Evolutionary conservation across 2,888 invertebrate species (phyloP), one percentile per base, ranked within the genome.

Genomic region (Neoascia interrupta): DNA sequence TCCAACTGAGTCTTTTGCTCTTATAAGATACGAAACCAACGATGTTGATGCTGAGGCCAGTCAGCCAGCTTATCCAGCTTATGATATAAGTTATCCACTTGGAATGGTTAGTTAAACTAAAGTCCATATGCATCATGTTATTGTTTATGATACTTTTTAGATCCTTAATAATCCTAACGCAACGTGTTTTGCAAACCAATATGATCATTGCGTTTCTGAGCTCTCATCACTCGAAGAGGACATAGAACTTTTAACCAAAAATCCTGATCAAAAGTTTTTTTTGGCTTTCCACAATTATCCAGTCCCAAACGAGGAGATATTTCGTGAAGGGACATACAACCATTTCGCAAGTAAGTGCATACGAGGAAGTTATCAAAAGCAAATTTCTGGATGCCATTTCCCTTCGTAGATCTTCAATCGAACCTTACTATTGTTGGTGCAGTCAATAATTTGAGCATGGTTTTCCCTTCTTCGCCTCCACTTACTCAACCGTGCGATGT

Each of bases 391-490:
- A 26, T 26, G 8, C 18, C 15, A 36, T 34, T 43, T 19, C 41
- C 16, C 28, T 37, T 23, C 16, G 61, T 53, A 86, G 85, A 85
- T 68, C 51, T 82, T 0, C 45, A 64, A n/a, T 43, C 43, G 0
- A 84, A 85, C 63, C 4, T 82, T n/a, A 85, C 82, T 0, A 61
- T 85, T n/a, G 82, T 85, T 5, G 92, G 90, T 39, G 92, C 90
- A 81, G 91, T 91, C 15, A 94, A 95, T 86, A 93, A 95, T 54
- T 91, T 94, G 15, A 93, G 94, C 5, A 93, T 95, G 86, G 91
- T 91, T 26, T 94, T 93, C 84, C 96, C 96, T 0, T 91, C 94
- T 1, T 94, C 94, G 0, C 95, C 96, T 0, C 89, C 95, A 36
- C 89, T 96, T 72, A 94, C 95, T 1, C 96, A 96, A 85, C 83